These are phyloP conservation scores for Triplophysa yarkandensis DNA, from an alignment of 2,797 vertebrate genomes.

Conservation along the genomic window DNA sequence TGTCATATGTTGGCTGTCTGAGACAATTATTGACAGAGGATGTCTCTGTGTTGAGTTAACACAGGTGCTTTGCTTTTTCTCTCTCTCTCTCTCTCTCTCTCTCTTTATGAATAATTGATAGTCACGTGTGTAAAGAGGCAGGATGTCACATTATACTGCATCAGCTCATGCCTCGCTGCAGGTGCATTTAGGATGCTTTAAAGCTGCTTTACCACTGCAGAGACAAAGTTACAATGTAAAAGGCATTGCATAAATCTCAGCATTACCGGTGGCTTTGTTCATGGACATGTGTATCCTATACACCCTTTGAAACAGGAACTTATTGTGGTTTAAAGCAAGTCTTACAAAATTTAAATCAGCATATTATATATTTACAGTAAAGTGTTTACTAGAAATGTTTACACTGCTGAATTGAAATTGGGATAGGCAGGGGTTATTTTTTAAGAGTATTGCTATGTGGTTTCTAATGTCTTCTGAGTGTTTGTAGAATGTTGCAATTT, in stretches of 20 bases:
- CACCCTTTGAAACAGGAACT: no score
- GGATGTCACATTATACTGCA: slow-evolving; percentile 34
- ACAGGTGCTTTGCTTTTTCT: slow-evolving; percentile 48
- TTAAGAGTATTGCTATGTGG: no score
- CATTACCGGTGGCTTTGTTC: not conserved
- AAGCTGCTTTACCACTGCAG: not conserved
- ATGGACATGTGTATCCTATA: not conserved
- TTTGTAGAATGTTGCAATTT: not conserved
- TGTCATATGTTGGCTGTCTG: slow-evolving; percentile 42
- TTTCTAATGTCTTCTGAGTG: not conserved
- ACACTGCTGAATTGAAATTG: no score
- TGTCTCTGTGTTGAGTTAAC: slow-evolving; percentile 47
- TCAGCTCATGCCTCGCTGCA: slow-evolving; percentile 33
- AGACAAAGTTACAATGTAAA: not conserved
- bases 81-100: slow-evolving; percentile 51
- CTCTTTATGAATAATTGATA: slow-evolving; percentile 63
- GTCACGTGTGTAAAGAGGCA: slow-evolving; percentile 45
- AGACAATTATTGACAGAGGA: slow-evolving; percentile 41
- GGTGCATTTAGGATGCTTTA: slow-evolving; percentile 23
- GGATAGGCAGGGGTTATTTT: no score
- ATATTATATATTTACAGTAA: no score
- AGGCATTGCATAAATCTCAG: not conserved
- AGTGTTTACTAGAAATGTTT: no score
- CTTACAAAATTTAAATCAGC: no score
- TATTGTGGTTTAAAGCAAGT: not conserved